Base-by-base conservation (phyloP, 2,888 invertebrate species). In the Apotomis capreana region DNA sequence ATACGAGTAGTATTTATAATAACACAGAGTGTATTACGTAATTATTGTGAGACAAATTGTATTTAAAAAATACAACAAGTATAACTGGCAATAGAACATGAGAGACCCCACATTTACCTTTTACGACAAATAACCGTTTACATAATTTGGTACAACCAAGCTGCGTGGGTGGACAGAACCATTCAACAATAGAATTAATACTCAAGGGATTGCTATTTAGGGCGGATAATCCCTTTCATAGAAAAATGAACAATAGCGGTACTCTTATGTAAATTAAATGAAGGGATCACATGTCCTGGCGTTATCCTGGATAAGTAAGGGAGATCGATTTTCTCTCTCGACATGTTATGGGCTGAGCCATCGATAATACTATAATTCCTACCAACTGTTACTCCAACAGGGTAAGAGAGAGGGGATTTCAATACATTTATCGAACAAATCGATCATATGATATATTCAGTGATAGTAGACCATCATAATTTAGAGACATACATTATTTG, bases 251-350 rank as follows among this genome's bases (percentile, higher is more conserved):
- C 84, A 86, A 89, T 89, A 78, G 86, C 81, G 76, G 82, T 81
- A 87, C 88, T 89, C 87, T 91, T 88, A 92, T 92, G 90, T 91
- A 91, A 91, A 92, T 92, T 87, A 88, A 90, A 89, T 87, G 86
- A 84, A 85, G 86, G 90, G 89, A 85, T 84, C 84, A 83, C 81
- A 81, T 83, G 84, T 81, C 79, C 79, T 81, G 77, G 79, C 80
- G 82, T 84, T 84, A 81, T 81, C 80, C 80, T 79, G 77, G 81
- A 82, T 83, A 80, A 84, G 79, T 75, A 77, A 81, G 81, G 80
- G 84, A 80, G 83, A 86, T 83, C 81, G 85, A 85, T 88, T 80
- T 83, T 80, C 84, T 80, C 76, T 74, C 81, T 79, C 76, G 76
- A 76, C 80, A 83, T 68, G 86, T 84, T 83, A 78, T 76, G 78